A percentile compares a stretch with the other conserved stretches of the same genome.
Evolutionary conservation across 2,113 vertebrate species (phyloP).

Genomic region (Oreochromis niloticus): DNA sequence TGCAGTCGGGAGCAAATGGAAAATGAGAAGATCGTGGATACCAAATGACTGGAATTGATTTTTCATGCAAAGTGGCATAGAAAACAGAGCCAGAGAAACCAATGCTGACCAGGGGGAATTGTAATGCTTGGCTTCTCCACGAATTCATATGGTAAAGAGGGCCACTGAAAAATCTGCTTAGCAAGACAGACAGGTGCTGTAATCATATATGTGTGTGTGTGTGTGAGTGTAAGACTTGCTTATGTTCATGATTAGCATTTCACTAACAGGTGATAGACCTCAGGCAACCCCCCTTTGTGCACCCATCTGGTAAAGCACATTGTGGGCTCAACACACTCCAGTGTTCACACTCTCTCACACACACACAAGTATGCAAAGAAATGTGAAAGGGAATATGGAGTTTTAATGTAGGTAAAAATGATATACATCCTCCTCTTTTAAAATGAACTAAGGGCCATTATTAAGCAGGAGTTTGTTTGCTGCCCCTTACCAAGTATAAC

Average conservation of each 20-base stretch:
- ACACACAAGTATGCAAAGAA: background rate
- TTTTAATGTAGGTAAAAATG: background rate
- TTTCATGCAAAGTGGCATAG: constrained; percentile 6
- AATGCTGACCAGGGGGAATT: background rate
- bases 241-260: constrained; percentile 37
- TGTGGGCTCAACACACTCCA: background rate
- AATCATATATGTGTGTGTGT: background rate
- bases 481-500: background rate
- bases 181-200: constrained; percentile 9
- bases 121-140: background rate
- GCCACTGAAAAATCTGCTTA: background rate
- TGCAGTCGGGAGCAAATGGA: background rate
- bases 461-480: background rate
- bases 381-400: background rate
- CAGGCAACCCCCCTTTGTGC: constrained; percentile 12
- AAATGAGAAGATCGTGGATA: background rate
- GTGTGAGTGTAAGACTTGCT: background rate
- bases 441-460: background rate
- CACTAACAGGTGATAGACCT: constrained; percentile 31
- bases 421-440: background rate
- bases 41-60: constrained; percentile 15
- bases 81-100: background rate
- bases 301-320: constrained; percentile 13
- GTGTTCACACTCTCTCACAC: background rate
- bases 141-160: background rate